These are phyloP conservation scores for Nothobranchius furzeri DNA, from an alignment of 2,113 vertebrate genomes.

Conservation along the genomic window DNA sequence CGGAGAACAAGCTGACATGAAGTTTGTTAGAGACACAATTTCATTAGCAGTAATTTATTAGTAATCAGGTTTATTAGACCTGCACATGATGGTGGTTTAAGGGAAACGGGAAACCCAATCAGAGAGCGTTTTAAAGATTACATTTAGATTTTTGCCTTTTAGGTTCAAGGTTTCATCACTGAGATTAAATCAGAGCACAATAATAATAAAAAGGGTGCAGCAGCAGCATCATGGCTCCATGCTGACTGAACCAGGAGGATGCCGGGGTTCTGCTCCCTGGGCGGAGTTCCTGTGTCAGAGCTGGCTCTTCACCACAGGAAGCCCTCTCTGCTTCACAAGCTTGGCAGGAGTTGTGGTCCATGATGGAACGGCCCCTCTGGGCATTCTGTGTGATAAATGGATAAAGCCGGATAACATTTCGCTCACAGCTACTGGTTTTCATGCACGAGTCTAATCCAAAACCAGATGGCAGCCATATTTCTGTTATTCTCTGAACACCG, in stretches of 20 bases:
- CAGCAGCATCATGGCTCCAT: constrained; percentile 42
- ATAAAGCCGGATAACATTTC: constrained; percentile 56
- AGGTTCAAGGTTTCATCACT: neutral
- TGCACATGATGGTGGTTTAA: neutral
- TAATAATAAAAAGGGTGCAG: constrained; percentile 2
- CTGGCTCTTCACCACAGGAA: constrained; percentile 55
- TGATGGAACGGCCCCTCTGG: constrained; percentile 56
- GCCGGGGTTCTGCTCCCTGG: constrained; percentile 45
- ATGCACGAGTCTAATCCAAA: constrained; percentile 41
- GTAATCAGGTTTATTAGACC: constrained; percentile 30
- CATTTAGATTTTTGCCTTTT: neutral
- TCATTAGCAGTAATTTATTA: constrained; percentile 22
- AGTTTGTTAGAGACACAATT: constrained; percentile 19
- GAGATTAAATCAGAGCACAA: constrained; percentile 14
- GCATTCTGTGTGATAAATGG: constrained; percentile 57
- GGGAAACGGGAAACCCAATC: neutral
- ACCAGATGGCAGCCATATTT: constrained; percentile 27
- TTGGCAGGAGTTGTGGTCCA: constrained; percentile 60
- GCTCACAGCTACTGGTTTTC: constrained; percentile 48
- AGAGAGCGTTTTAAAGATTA: neutral
- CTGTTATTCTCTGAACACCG: constrained; percentile 30
- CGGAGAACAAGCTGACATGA: constrained; percentile 4
- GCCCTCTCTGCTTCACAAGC: constrained; percentile 45
- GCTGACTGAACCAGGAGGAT: constrained; percentile 48
- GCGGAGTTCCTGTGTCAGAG: constrained; percentile 47